phyloP scores from a whole-genome alignment of 2,797 vertebrate species.

The Lacerta agilis region DNA sequence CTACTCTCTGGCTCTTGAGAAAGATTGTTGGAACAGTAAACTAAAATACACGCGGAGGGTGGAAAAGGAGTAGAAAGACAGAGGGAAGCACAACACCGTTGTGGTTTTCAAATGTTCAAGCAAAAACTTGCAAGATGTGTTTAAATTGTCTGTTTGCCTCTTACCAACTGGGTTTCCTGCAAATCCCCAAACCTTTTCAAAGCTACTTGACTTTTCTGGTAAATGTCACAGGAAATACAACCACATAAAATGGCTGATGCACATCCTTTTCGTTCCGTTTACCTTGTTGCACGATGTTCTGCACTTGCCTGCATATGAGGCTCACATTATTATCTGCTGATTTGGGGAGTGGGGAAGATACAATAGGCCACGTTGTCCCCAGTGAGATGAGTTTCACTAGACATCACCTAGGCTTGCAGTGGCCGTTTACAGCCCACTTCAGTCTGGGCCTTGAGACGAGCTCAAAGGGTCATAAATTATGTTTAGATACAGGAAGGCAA shows the following conservation, averaged over 20 bases:
- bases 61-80: too few species aligned
- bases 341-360: too few species aligned
- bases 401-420: background rate
- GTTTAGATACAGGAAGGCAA: background rate
- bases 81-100: background rate
- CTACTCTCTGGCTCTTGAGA: background rate
- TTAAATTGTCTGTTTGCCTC: background rate
- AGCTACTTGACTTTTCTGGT: too few species aligned
- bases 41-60: background rate
- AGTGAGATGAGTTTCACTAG: background rate
- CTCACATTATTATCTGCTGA: background rate
- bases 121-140: background rate
- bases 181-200: background rate
- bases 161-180: background rate
- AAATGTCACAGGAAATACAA: too few species aligned
- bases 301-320: background rate
- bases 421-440: background rate
- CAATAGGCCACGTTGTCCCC: background rate
- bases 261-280: background rate
- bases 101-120: background rate
- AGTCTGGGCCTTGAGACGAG: background rate
- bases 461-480: background rate
- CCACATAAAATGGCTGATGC: too few species aligned
- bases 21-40: background rate
- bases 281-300: background rate